Conservation (phyloP, 2,888 invertebrate genomes). For the Caenorhabditis zanzibari region DNA sequence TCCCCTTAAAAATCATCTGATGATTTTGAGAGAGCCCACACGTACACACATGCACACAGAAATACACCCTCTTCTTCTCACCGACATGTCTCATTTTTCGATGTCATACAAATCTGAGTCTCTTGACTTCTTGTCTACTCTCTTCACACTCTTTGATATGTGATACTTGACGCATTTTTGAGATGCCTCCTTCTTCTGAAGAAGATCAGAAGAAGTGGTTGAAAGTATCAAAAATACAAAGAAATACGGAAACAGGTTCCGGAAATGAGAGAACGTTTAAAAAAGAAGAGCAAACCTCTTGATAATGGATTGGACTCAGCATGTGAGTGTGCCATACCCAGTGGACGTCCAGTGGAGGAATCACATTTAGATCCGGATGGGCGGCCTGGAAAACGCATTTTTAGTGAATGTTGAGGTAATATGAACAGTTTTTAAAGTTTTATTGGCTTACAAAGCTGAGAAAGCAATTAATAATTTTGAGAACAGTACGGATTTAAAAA, state of each 20-base stretch:
- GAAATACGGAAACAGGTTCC: neutral
- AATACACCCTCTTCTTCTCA: conserved; percentile 25
- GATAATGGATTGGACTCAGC: conserved; percentile 79
- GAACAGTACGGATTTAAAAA: too few species aligned
- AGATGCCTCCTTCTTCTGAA: conserved; percentile 37
- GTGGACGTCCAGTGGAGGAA: conserved; percentile 85
- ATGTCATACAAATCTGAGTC: conserved; percentile 61
- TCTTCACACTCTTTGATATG: conserved; percentile 51
- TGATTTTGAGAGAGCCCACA: conserved; percentile 7
- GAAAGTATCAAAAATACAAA: neutral
- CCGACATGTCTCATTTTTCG: conserved; percentile 57
- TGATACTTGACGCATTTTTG: conserved; percentile 60
- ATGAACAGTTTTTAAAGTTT: too few species aligned
- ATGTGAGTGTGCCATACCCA: conserved; percentile 85
- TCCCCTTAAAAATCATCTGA: neutral
- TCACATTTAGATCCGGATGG: conserved; percentile 81
- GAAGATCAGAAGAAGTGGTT: neutral
- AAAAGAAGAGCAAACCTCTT: conserved; percentile 67
- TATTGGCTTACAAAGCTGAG: too few species aligned
- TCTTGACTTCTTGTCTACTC: conserved; percentile 23
- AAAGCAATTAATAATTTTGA: too few species aligned
- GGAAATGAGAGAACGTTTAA: conserved; percentile 2
- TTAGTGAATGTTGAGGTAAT: neutral
- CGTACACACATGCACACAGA: conserved; percentile 19
- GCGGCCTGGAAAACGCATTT: conserved; percentile 74